Base-by-base conservation (phyloP, 2,113 vertebrate species). In the Cebus imitator region DNA sequence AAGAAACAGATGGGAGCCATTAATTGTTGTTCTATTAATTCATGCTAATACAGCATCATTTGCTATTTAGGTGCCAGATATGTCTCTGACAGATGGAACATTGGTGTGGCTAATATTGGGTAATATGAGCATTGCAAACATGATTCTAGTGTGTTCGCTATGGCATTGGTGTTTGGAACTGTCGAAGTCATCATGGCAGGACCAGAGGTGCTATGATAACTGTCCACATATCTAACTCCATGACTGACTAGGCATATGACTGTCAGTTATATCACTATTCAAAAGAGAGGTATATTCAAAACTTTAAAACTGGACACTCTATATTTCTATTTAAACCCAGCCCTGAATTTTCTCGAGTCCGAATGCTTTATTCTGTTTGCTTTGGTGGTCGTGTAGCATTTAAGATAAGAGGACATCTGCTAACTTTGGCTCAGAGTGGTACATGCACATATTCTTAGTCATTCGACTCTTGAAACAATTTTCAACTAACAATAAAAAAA, bases 371-470 rank as follows among this genome's bases (percentile, higher is more conserved):
- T 14, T 96, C 25, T 92, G 61, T 94, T 94, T 87, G 61, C 25
- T 52, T 87, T 88, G 43, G 58, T 97, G 78, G 58, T 84, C 70
- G 30, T 88, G 68, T 87, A 85, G 57, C 95, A 93, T 96, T 93
- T 88, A 78, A 96, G 91, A 94, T 87, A 90, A 95, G 57, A 80
- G 43, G 82, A 55, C 89, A 96, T 96, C 43, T 92, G 89, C 57
- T 90, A 91, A 94, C 16, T 95, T 95, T 91, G 70, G 75, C 76
- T 96, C 72, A 40, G 48, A 96, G 86, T 89, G 9, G n/a, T 82
- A 64, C 11, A 57, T 48, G 20, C 21, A 78, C n/a, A 76, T 91
- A 88, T 70, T 79, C 43, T 92, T 64, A 92, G 43, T 70, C 32
- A 92, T 64, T 90, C 30, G 58, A 30, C 35, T 70, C 37, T 89